Evolutionary conservation across 2,113 vertebrate genomes (phyloP).

Genomic region (Chloropsis hardwickii): DNA sequence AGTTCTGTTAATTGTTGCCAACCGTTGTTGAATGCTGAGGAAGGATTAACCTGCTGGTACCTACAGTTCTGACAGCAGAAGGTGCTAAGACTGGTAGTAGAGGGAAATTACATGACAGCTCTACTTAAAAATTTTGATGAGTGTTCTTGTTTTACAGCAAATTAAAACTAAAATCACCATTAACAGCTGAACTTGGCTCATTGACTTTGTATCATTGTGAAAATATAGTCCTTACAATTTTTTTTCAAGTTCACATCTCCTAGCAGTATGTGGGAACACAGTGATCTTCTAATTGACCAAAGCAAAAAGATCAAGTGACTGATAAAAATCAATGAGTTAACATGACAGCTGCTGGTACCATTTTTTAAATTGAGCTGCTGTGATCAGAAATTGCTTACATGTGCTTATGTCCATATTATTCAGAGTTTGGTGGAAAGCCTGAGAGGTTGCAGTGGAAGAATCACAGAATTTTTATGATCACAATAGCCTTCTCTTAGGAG

Average conservation of each 20-base stretch:
- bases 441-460: neutral
- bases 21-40: neutral
- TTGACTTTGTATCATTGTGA: neutral
- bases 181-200: neutral
- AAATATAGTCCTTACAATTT: neutral
- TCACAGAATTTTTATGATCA: neutral
- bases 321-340: neutral
- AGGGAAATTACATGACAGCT: neutral
- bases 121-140: neutral
- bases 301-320: neutral
- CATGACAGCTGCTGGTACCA: neutral
- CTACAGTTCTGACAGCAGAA: neutral
- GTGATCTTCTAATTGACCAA: neutral
- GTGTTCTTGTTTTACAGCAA: neutral
- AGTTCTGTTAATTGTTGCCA: neutral
- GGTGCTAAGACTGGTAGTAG: neutral
- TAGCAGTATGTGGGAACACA: neutral
- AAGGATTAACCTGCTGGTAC: slow-evolving; percentile 22
- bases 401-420: neutral
- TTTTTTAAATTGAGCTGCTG: neutral
- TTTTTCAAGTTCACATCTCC: neutral
- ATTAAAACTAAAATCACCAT: neutral
- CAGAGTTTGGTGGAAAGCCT: neutral
- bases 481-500: neutral
- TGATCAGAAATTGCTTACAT: neutral